Evolutionary conservation across 2,113 vertebrate genomes (phyloP).

Genomic region (Pseudopipra pipra): DNA sequence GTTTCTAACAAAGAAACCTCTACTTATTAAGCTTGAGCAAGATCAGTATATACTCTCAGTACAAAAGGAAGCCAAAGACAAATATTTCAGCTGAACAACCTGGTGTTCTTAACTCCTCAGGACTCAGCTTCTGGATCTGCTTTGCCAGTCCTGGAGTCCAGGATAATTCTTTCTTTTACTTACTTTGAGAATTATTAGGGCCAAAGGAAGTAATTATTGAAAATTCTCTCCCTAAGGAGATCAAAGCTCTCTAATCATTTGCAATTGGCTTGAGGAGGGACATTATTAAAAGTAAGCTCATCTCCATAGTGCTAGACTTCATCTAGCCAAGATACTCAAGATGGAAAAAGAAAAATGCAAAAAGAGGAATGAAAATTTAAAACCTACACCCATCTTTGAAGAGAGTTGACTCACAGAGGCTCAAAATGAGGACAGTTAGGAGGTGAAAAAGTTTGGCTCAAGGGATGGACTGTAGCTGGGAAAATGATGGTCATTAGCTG

Average conservation of each 20-base stretch:
- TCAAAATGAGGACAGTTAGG: background rate
- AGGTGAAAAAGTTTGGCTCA: background rate
- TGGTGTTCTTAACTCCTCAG: background rate
- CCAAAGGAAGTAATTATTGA: background rate
- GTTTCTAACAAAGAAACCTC: background rate
- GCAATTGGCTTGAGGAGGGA: background rate
- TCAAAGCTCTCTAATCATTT: background rate
- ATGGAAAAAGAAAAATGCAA: background rate
- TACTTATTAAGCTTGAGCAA: background rate
- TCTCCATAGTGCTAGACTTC: background rate
- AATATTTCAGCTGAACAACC: background rate
- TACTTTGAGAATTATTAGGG: background rate
- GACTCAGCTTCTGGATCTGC: background rate
- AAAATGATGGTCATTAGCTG: background rate
- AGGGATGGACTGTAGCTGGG: background rate
- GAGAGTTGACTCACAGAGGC: background rate
- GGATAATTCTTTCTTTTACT: constrained; percentile 8
- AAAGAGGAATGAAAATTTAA: background rate
- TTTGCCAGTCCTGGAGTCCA: background rate
- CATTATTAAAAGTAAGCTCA: background rate
- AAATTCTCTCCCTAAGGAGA: background rate
- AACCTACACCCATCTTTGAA: background rate
- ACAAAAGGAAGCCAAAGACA: background rate
- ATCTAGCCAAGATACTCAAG: background rate
- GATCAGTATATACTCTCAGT: background rate